Evolutionary conservation across 2,888 invertebrate species (phyloP).

Genomic region (Papilio elwesi): DNA sequence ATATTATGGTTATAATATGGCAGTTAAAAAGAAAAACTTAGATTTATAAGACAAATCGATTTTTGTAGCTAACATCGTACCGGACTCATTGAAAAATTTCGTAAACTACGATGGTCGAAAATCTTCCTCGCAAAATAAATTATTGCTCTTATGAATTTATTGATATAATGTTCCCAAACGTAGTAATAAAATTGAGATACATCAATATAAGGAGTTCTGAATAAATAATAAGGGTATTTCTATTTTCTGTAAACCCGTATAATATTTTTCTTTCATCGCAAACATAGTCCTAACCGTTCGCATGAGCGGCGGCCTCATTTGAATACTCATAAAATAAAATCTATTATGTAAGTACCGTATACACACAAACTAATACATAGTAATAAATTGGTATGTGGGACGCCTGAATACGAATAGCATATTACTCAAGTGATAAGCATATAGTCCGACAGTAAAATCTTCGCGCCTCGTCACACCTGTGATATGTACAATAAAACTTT

Average conservation of each 20-base stretch:
- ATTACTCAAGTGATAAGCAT: conserved; percentile 48
- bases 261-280: conserved; percentile 39
- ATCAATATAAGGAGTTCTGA: conserved; percentile 30
- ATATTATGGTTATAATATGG: too few species aligned
- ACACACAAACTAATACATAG: conserved; percentile 39
- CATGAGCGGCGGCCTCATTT: conserved; percentile 38
- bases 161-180: conserved; percentile 15
- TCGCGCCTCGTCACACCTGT: conserved; percentile 71
- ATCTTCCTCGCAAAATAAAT: conserved; percentile 24
- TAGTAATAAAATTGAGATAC: conserved; percentile 31
- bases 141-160: conserved; percentile 35
- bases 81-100: conserved; percentile 12
- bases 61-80: conserved; percentile 25
- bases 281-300: conserved; percentile 35
- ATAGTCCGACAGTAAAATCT: conserved; percentile 65
- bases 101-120: conserved; percentile 7
- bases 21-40: neutral
- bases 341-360: conserved; percentile 40
- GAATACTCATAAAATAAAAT: conserved; percentile 42
- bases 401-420: conserved; percentile 41
- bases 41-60: conserved; percentile 28
- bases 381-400: conserved; percentile 38
- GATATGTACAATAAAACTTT: conserved; percentile 82
- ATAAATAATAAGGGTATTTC: conserved; percentile 35
- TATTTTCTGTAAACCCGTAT: conserved; percentile 37